Conservation (phyloP, 1,140 invertebrate species). For the Drosophila subpulchrella region DNA sequence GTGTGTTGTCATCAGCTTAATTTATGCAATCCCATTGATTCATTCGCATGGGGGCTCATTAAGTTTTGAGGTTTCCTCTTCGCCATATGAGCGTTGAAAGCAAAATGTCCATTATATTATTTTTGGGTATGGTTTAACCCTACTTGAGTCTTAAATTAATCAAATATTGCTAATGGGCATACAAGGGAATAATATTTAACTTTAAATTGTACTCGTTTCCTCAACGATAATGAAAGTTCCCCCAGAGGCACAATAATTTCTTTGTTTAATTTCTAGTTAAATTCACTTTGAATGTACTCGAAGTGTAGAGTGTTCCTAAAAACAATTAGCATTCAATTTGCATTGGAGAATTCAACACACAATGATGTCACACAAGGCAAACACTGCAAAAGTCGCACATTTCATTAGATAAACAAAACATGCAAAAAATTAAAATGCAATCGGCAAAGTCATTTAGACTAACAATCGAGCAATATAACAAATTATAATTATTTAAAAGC, state of each 20-base stretch:
- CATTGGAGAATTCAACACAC: slow-evolving; percentile 34
- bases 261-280: neutral
- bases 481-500: slow-evolving; percentile 55
- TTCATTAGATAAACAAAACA: slow-evolving; percentile 33
- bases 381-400: slow-evolving; percentile 40
- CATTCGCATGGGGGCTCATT: slow-evolving; percentile 51
- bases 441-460: slow-evolving; percentile 53
- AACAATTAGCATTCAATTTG: slow-evolving; percentile 57
- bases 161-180: slow-evolving; percentile 11
- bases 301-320: slow-evolving; percentile 4
- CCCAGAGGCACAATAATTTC: neutral
- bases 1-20: slow-evolving; percentile 58
- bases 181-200: neutral
- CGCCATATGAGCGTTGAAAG: slow-evolving; percentile 1
- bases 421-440: slow-evolving; percentile 67
- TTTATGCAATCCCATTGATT: slow-evolving; percentile 61
- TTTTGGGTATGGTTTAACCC: neutral
- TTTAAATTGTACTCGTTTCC: neutral
- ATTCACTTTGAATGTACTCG: neutral
- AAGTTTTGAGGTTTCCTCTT: slow-evolving; percentile 20
- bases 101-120: slow-evolving; percentile 8
- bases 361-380: slow-evolving; percentile 55
- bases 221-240: neutral
- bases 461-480: slow-evolving; percentile 39
- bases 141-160: slow-evolving; percentile 13